These are phyloP conservation scores for Brachypodius melanocephalos DNA, from an alignment of 2,113 vertebrate species.

Conservation along the genomic window DNA sequence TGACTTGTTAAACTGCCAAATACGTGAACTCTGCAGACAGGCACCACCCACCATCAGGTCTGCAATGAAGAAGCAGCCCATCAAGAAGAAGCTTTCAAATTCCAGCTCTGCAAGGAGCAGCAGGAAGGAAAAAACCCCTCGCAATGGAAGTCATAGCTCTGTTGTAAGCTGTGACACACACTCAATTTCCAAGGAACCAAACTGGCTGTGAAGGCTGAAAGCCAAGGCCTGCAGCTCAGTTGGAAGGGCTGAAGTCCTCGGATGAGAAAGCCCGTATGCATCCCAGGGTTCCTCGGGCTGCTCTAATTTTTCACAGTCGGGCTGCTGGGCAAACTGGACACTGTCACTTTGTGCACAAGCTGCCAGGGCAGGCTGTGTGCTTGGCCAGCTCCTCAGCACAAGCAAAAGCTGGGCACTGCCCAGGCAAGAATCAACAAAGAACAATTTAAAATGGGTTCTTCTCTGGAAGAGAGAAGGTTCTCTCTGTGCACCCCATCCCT, in stretches of 20 bases:
- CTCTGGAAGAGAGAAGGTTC: neutral
- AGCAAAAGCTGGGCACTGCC: neutral
- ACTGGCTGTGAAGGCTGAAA: neutral
- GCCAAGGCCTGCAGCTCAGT: constrained; percentile 2
- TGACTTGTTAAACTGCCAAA: neutral
- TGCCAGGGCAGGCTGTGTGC: neutral
- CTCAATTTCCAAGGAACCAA: neutral
- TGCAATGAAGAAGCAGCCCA: neutral
- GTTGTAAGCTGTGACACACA: neutral
- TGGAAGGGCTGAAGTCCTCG: neutral
- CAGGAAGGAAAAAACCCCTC: neutral
- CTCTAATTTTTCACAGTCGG: neutral
- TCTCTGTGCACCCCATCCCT: neutral
- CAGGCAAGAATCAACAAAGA: neutral
- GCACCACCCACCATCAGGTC: neutral
- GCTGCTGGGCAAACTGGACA: neutral
- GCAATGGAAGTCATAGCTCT: neutral
- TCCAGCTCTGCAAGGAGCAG: neutral
- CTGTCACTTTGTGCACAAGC: fast-evolving
- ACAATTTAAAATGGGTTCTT: neutral
- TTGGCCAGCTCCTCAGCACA: neutral
- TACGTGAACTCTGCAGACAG: neutral
- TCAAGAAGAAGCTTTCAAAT: fast-evolving
- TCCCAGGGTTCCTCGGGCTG: neutral
- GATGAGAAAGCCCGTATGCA: neutral